A percentile compares a stretch with the other conserved stretches of the same genome.
Conservation (phyloP, 2,888 invertebrate genomes). For the Oscheius sp. region DNA sequence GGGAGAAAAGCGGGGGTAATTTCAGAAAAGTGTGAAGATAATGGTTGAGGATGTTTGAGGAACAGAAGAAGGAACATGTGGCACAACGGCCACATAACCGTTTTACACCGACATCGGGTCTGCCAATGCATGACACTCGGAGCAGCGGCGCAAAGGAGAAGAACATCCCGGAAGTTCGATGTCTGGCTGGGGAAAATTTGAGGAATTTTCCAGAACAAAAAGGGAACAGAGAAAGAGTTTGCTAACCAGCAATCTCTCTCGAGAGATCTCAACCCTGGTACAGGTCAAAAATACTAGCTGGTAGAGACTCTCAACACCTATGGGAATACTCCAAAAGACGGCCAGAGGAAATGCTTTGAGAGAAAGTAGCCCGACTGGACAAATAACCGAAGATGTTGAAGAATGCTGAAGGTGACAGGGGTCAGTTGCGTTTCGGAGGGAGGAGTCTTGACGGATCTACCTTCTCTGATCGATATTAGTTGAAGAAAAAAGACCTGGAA, state of each 20-base stretch:
- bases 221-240: no score
- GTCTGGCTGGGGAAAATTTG: no score
- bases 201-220: no score
- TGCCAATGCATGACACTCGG: not conserved
- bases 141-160: not conserved
- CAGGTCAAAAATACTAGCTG: no score
- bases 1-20: not conserved
- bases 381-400: not conserved
- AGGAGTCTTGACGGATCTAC: not conserved
- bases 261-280: no score
- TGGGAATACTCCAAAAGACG: not conserved
- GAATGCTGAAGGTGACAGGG: not conserved
- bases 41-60: not conserved
- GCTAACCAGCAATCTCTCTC: no score
- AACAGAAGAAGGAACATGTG: constrained; percentile 30
- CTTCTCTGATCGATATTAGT: constrained; percentile 13
- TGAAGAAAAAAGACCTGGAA: not conserved
- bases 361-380: not conserved
- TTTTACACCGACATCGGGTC: constrained; percentile 16
- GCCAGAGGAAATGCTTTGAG: not conserved
- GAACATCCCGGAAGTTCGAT: not conserved
- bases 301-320: no score
- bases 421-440: constrained; percentile 26
- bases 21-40: not conserved
- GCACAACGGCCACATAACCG: constrained; percentile 23